Evolutionary conservation across 30 jellyfish, hydroid and myxozoan species (phyloP).

Genomic region (Hydra vulgaris): DNA sequence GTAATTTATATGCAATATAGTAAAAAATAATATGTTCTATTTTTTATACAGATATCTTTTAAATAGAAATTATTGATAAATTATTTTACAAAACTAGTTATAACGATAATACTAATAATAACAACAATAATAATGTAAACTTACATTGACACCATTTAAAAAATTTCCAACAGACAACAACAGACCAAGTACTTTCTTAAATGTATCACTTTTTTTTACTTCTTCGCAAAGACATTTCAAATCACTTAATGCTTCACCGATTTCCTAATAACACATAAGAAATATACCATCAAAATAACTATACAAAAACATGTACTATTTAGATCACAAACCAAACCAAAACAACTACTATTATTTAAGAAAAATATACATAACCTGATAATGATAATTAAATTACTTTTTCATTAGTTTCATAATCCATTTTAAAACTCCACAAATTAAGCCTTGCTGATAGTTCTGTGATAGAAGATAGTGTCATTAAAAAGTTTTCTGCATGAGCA

Average conservation of each 20-base stretch:
- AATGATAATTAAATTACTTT: too few species aligned
- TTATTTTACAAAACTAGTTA: too few species aligned
- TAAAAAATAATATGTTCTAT: too few species aligned
- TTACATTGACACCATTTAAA: slow-evolving; percentile 89
- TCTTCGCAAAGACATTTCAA: slow-evolving; percentile 53
- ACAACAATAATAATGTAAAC: too few species aligned
- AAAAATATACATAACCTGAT: too few species aligned
- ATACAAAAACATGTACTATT: too few species aligned
- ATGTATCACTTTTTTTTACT: slow-evolving; percentile 50
- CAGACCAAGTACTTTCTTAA: slow-evolving; percentile 62
- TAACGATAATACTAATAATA: too few species aligned
- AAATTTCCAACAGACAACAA: slow-evolving; percentile 86
- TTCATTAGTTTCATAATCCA: slow-evolving; percentile 86
- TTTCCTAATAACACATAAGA: slow-evolving; percentile 42
- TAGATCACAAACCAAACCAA: too few species aligned
- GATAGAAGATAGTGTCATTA: slow-evolving; percentile 74
- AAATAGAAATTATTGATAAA: too few species aligned
- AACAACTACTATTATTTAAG: too few species aligned
- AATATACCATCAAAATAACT: not conserved
- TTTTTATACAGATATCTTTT: too few species aligned
- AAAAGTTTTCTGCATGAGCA: slow-evolving; percentile 96
- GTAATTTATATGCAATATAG: too few species aligned
- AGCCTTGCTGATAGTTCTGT: slow-evolving; percentile 92
- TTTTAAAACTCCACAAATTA: slow-evolving; percentile 72
- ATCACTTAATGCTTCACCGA: slow-evolving; percentile 90